phyloP scores from a whole-genome alignment of 2,888 invertebrate species.

The Stenodema calcarata region DNA sequence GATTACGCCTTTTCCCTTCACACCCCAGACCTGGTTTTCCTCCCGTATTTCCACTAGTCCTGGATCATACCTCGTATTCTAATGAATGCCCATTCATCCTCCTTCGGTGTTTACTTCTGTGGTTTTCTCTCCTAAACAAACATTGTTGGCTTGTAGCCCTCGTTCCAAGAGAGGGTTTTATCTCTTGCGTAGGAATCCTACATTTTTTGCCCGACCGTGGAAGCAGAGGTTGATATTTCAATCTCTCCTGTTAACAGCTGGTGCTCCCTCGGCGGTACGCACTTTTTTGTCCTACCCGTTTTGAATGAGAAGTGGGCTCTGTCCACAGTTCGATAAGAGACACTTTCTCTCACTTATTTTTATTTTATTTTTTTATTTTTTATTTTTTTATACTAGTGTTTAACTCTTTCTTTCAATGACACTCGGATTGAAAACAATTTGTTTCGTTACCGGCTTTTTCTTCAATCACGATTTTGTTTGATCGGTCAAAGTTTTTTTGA shows the following conservation, averaged over 20 bases:
- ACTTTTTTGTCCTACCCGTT: slow-evolving; percentile 1
- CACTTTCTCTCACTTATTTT: not conserved
- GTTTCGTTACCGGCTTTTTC: not conserved
- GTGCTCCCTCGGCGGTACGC: slow-evolving; percentile 13
- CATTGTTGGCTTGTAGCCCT: slow-evolving; percentile 39
- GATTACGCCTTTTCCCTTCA: not conserved
- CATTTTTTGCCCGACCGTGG: slow-evolving; percentile 5
- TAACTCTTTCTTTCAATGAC: not conserved
- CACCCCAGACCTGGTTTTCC: not conserved
- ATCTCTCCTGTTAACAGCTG: slow-evolving; percentile 45
- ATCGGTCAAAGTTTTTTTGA: too few species aligned
- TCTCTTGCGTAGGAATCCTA: slow-evolving; percentile 20
- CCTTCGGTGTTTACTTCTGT: slow-evolving; percentile 16
- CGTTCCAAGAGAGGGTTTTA: slow-evolving; percentile 38
- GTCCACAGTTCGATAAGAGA: not conserved
- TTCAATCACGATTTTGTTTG: not conserved
- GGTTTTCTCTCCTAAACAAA: slow-evolving; percentile 45
- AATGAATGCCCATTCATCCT: slow-evolving; percentile 47
- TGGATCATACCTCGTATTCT: slow-evolving; percentile 40
- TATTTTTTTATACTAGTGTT: not conserved
- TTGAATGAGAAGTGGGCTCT: slow-evolving; percentile 23
- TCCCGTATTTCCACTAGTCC: not conserved
- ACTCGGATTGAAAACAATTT: not conserved
- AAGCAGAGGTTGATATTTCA: slow-evolving; percentile 42
- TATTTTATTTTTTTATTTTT: not conserved